These are phyloP conservation scores for Papilio demoleus DNA, from an alignment of 2,888 invertebrate genomes.

Conservation along the genomic window DNA sequence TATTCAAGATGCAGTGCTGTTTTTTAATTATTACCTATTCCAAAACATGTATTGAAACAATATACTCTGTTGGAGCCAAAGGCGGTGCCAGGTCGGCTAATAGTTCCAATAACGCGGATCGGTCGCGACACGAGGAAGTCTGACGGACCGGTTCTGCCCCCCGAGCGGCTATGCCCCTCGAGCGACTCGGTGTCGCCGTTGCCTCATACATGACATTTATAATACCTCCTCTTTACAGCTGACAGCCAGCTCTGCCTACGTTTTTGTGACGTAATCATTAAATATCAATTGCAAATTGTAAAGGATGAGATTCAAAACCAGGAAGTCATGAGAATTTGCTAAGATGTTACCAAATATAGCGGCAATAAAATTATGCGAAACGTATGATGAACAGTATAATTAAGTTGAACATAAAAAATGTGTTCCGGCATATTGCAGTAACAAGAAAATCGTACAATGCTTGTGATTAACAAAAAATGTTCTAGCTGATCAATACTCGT, in stretches of 20 bases:
- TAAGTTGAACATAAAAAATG: conserved; percentile 22
- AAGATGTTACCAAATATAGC: conserved; percentile 29
- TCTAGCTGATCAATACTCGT: conserved; percentile 11
- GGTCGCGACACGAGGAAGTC: conserved; percentile 67
- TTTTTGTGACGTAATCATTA: conserved; percentile 60
- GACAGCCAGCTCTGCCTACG: conserved; percentile 60
- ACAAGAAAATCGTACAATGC: conserved; percentile 11
- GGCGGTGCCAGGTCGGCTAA: conserved; percentile 51
- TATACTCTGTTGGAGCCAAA: conserved; percentile 41
- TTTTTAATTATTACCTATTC: conserved; percentile 9
- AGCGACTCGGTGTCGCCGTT: conserved; percentile 63
- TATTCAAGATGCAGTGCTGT: neutral
- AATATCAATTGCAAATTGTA: conserved; percentile 51
- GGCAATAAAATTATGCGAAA: conserved; percentile 15
- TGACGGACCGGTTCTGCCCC: conserved; percentile 65
- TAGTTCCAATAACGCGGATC: conserved; percentile 70
- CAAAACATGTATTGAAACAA: conserved; percentile 24
- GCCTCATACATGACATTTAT: conserved; percentile 70
- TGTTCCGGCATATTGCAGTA: conserved; percentile 21
- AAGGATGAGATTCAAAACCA: conserved; percentile 46
- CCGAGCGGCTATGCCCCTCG: conserved; percentile 62
- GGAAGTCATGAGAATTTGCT: conserved; percentile 46
- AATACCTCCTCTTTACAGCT: conserved; percentile 65
- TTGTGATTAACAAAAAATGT: conserved; percentile 5
- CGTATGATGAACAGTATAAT: conserved; percentile 7